Percentiles rank a stretch among this genome's conserved stretches.
phyloP scores from a whole-genome alignment of 1,140 invertebrate species.

The Camponotus vicinus region DNA sequence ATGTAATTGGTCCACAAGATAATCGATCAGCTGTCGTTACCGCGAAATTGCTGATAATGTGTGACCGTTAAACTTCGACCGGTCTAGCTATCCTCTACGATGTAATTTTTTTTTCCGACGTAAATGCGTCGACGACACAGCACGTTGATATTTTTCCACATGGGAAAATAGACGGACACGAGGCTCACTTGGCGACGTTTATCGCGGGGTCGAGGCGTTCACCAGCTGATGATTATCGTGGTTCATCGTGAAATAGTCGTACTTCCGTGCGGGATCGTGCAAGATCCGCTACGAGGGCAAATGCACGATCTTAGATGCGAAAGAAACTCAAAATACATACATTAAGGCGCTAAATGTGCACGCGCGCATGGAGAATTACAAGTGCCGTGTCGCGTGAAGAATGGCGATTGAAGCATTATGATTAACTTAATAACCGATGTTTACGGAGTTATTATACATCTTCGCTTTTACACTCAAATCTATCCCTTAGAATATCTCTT shows the following conservation, averaged over 20 bases:
- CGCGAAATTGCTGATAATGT: slow-evolving; percentile 36
- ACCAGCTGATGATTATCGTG: slow-evolving; percentile 9
- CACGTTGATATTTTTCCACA: slow-evolving; percentile 13
- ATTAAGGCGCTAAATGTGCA: slow-evolving; percentile 21
- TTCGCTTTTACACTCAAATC: neutral
- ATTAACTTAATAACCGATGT: slow-evolving; percentile 10
- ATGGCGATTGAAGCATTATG: slow-evolving; percentile 4
- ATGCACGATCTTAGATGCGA: neutral
- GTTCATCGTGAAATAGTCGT: neutral
- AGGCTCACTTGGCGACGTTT: neutral
- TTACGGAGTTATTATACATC: neutral
- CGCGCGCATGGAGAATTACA: slow-evolving; percentile 31
- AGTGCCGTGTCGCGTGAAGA: neutral
- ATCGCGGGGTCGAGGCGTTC: neutral
- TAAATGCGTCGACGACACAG: neutral
- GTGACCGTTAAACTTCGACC: slow-evolving; percentile 54
- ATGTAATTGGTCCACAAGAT: slow-evolving; percentile 26
- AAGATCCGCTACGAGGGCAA: neutral
- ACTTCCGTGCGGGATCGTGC: slow-evolving; percentile 6
- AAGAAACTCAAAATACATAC: slow-evolving; percentile 11
- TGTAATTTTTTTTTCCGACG: neutral
- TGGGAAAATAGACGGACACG: neutral
- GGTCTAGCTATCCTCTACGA: neutral
- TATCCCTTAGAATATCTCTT: neutral
- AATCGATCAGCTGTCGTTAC: slow-evolving; percentile 44